Base-by-base conservation (phyloP, 2,797 vertebrate species). In the Megaceryle alcyon region DNA sequence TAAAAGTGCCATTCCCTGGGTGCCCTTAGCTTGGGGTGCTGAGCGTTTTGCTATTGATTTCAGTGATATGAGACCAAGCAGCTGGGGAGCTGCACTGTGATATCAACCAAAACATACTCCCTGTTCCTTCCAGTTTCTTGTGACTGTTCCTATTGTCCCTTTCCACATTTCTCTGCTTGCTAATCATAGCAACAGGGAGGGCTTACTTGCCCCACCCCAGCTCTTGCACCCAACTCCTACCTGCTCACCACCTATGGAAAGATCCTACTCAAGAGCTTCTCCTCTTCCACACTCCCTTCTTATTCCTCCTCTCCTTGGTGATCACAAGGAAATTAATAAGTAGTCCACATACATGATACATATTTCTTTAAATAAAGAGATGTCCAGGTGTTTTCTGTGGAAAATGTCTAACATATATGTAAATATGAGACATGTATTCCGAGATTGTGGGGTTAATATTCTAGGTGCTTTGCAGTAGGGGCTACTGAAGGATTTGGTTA, bases 1-100 rank as follows among this genome's bases (percentile, higher is more conserved):
- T 0, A 1, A 16, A 14, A 28, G 33, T 2, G 5, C 29, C n/a
- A 7, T 37, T 49, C 64, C 20, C 1, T 6, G 15, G 12, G 31
- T 65, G 41, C 53, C 31, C 21, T 16, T 7, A 7, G 25, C 31
- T 14, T 1, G 3, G 9, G 22, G 20, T 5, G 11, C 19, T 4
- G 12, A 57, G n/a, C 1, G 3, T 8, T 77, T 28, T 41, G 53
- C 70, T 61, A 0, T 22, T 61, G 53, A 7, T n/a, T 53, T 43
- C 43, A 17, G 61, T 14, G 31, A 6, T 7, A 9, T 0, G 2
- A 23, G 37, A 49, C 23, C 25, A 46, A 61, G 51, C 19, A 16
- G 25, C 56, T 35, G 39, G 14, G 49, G 44, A 68, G 31, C 49
- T 57, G 39, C 16, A 3, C 59, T 19, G 21, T 44, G 49, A 18